Evolutionary conservation across 2,888 invertebrate species (phyloP).

Genomic region (Papilio gigon): DNA sequence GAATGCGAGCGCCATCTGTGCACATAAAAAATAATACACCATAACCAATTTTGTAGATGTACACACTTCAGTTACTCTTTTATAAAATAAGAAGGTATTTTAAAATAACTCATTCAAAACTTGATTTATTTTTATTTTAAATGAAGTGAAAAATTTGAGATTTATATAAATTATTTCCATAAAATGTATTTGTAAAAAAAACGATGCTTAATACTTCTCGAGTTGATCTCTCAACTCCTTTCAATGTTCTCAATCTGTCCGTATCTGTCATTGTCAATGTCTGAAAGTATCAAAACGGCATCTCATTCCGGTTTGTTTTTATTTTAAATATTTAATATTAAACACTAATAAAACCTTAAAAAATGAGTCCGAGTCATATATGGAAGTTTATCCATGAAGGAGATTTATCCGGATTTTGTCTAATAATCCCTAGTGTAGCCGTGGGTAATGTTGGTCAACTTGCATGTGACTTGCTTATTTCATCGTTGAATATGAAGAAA

Average conservation of each 20-base stretch:
- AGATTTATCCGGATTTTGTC: conserved; percentile 82
- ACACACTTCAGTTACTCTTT: no score
- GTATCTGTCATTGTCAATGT: neutral
- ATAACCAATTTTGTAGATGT: neutral
- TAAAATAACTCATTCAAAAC: no score
- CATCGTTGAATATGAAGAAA: conserved; percentile 86
- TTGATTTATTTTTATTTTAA: no score
- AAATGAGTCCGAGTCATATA: conserved; percentile 54
- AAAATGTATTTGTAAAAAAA: no score
- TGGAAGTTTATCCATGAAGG: conserved; percentile 74
- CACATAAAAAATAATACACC: neutral
- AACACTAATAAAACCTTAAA: conserved; percentile 24
- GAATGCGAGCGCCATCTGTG: neutral
- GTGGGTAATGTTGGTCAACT: conserved; percentile 97
- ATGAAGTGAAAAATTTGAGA: no score
- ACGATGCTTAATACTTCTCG: no score
- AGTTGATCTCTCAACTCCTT: no score
- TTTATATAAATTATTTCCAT: no score
- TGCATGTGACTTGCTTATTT: conserved; percentile 90
- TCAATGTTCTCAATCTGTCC: neutral
- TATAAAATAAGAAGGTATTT: no score
- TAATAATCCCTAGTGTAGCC: conserved; percentile 91
- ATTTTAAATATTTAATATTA: conserved; percentile 20
- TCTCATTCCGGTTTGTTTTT: conserved; percentile 15
- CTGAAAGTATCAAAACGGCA: conserved; percentile 3